Percentiles rank a stretch among this genome's conserved stretches.
Evolutionary conservation across 2,113 vertebrate genomes (phyloP).

Genomic region (Gobio gobio): DNA sequence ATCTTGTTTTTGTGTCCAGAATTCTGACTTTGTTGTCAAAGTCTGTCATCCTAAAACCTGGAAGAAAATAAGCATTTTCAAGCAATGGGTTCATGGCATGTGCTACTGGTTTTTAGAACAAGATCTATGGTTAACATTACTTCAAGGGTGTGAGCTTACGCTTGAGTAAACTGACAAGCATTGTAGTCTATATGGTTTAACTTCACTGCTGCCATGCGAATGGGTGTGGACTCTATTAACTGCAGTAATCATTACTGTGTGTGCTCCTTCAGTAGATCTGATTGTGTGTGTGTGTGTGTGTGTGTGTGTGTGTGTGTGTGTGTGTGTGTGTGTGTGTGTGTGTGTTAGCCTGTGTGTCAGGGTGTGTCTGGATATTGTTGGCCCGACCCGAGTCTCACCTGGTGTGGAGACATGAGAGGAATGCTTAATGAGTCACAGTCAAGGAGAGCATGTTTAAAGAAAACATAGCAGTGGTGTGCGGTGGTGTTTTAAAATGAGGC

Average conservation of each 20-base stretch:
- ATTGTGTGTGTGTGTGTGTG: background rate
- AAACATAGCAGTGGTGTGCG: no score
- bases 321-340: background rate
- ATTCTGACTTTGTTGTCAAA: background rate
- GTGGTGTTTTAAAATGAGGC: no score
- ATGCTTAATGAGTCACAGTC: constrained; percentile 10
- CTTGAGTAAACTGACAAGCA: background rate
- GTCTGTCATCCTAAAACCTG: background rate
- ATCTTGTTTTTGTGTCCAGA: no score
- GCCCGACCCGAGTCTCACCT: constrained; percentile 4
- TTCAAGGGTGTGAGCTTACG: background rate
- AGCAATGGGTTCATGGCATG: background rate
- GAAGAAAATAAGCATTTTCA: background rate
- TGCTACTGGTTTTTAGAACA: background rate
- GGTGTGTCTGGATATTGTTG: constrained; percentile 36
- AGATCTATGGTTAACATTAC: background rate
- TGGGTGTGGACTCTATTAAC: constrained; percentile 17
- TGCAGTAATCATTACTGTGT: background rate
- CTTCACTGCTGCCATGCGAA: background rate
- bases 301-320: background rate
- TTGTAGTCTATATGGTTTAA: background rate
- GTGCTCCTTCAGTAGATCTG: background rate
- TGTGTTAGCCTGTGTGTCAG: background rate
- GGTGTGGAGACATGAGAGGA: background rate
- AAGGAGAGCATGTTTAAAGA: constrained; percentile 25